phyloP scores from a whole-genome alignment of 2,797 vertebrate genomes.

The Falco berigora region DNA sequence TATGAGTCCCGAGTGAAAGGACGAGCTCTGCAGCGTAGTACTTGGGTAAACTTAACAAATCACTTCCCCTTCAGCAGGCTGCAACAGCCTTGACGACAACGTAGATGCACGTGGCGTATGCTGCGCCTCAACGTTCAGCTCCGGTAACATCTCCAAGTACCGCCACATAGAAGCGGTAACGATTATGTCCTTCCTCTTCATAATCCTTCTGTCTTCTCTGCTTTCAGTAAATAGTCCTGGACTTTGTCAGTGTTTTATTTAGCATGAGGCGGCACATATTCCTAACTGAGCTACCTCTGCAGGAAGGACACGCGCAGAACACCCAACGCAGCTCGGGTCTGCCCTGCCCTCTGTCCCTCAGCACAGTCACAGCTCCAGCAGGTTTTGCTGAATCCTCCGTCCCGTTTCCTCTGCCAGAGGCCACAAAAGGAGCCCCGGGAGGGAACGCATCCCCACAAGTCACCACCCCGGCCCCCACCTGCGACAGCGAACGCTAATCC shows the following conservation, averaged over 20 bases:
- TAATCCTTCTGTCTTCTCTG: background rate
- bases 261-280: background rate
- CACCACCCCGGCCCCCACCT: background rate
- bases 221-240: background rate
- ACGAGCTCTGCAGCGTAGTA: background rate
- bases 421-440: background rate
- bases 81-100: background rate
- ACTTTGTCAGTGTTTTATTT: background rate
- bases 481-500: fast-evolving
- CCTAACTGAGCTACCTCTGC: background rate
- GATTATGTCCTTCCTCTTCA: background rate
- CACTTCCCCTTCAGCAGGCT: background rate
- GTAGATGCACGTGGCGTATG: fast-evolving
- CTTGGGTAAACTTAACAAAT: background rate
- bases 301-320: background rate
- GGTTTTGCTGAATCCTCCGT: background rate
- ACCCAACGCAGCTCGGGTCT: background rate
- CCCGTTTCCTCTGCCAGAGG: background rate
- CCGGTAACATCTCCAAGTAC: background rate
- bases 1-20: background rate
- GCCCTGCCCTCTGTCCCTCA: background rate
- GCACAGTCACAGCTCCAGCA: background rate
- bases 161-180: background rate
- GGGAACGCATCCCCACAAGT: background rate
- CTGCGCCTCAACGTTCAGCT: background rate